Conservation (phyloP, 1,140 invertebrate species). For the Bacillus rossius region DNA sequence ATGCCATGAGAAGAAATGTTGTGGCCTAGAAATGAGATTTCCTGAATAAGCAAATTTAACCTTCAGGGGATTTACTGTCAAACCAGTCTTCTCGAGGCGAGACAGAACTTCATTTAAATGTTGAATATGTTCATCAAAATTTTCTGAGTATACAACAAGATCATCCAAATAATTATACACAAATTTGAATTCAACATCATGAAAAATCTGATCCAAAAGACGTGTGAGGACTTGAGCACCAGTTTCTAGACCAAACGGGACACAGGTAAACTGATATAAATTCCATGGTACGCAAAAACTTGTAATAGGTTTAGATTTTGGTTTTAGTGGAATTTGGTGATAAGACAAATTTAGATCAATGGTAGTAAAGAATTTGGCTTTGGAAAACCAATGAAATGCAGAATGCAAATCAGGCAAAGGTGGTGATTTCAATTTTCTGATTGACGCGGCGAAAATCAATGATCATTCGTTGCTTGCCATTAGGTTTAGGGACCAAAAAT, state of each 20-base stretch:
- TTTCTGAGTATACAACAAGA: slow-evolving; percentile 19
- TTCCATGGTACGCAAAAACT: background rate
- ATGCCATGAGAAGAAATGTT: too few relatives aligned
- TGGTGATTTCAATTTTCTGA: too few relatives aligned
- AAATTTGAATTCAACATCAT: background rate
- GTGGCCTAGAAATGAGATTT: background rate
- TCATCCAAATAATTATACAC: slow-evolving; percentile 33
- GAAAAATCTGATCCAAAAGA: background rate
- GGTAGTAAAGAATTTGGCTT: background rate
- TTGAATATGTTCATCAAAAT: slow-evolving; percentile 19
- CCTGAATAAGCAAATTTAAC: slow-evolving; percentile 5
- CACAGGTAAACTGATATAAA: background rate
- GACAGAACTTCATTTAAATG: slow-evolving; percentile 20
- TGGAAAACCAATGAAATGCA: background rate
- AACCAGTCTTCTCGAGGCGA: slow-evolving; percentile 6
- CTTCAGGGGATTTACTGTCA: slow-evolving; percentile 21
- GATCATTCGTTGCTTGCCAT: too few relatives aligned
- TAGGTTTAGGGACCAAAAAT: too few relatives aligned
- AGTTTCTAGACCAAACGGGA: background rate
- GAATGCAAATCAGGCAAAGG: background rate
- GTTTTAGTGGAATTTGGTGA: background rate
- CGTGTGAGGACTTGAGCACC: background rate
- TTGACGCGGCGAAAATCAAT: too few relatives aligned
- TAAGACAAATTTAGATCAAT: background rate
- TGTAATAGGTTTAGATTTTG: background rate